phyloP scores from a whole-genome alignment of 2,888 invertebrate genomes.

The Luffia ferchaultella region DNA sequence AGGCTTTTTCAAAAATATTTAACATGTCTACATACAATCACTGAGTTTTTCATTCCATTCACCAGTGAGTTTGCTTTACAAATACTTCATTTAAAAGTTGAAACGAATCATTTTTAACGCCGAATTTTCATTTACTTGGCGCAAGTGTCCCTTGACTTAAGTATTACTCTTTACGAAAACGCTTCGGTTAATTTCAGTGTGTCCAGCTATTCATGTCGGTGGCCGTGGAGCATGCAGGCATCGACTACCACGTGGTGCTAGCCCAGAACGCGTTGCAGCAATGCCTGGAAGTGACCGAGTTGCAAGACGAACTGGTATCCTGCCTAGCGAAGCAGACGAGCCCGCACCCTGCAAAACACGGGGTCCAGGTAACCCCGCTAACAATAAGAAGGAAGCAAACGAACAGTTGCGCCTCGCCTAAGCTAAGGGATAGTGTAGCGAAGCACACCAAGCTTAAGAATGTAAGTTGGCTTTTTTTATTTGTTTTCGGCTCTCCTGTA shows the following conservation, averaged over 20 bases:
- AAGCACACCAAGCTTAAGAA: slow-evolving; percentile 51
- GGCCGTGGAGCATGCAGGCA: slow-evolving; percentile 92
- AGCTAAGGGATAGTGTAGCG: slow-evolving; percentile 8
- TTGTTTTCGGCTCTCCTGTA: not conserved
- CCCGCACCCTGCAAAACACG: slow-evolving; percentile 82
- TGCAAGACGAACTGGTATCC: slow-evolving; percentile 93
- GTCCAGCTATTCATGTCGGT: slow-evolving; percentile 96
- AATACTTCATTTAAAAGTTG: too few species aligned
- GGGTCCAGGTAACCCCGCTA: slow-evolving; percentile 82
- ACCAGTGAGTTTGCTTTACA: too few species aligned
- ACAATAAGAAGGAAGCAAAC: slow-evolving; percentile 42
- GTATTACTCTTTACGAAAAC: too few species aligned
- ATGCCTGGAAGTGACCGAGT: slow-evolving; percentile 87
- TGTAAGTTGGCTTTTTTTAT: slow-evolving; percentile 33
- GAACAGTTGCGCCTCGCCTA: slow-evolving; percentile 7
- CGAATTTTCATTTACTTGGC: too few species aligned
- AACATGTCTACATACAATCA: too few species aligned
- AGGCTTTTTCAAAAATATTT: too few species aligned
- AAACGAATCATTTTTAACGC: too few species aligned
- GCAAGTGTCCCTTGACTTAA: too few species aligned
- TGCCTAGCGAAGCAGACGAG: slow-evolving; percentile 93
- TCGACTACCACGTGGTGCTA: slow-evolving; percentile 96
- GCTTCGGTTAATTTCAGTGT: too few species aligned
- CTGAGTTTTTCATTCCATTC: too few species aligned
- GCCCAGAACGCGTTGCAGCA: slow-evolving; percentile 96